phyloP scores from a whole-genome alignment of 2,888 invertebrate genomes.

The Homarus gammarus region DNA sequence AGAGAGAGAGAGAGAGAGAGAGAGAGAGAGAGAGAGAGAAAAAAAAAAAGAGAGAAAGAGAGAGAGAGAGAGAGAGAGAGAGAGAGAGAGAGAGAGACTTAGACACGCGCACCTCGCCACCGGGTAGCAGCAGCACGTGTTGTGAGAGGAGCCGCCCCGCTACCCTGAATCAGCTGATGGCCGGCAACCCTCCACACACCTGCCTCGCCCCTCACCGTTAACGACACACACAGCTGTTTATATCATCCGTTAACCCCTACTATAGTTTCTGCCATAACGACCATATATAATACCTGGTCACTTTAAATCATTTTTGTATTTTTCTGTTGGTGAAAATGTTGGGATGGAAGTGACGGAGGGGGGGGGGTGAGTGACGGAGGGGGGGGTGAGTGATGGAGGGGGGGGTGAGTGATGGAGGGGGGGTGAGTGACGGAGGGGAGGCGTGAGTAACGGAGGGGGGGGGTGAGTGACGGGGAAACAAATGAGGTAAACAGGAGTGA shows the following conservation, averaged over 20 bases:
- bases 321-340: too few species aligned
- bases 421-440: background rate
- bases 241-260: too few species aligned
- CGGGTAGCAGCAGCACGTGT: background rate
- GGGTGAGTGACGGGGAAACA: background rate
- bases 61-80: slow-evolving; percentile 18
- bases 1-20: background rate
- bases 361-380: background rate
- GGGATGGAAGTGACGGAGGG: too few species aligned
- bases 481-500: too few species aligned
- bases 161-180: too few species aligned
- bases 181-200: too few species aligned
- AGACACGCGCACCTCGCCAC: background rate
- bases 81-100: slow-evolving; percentile 20
- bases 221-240: too few species aligned
- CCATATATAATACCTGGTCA: too few species aligned
- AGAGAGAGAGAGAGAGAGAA: slow-evolving; percentile 19
- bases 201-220: too few species aligned
- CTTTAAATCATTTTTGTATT: too few species aligned
- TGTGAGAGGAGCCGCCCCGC: too few species aligned
- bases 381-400: background rate
- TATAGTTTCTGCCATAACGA: too few species aligned
- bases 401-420: background rate
- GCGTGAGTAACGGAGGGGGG: background rate
- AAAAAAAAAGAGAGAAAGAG: slow-evolving; percentile 9